These are phyloP conservation scores for Agrypnia vestita DNA, from an alignment of 1,140 invertebrate species.

Conservation along the genomic window DNA sequence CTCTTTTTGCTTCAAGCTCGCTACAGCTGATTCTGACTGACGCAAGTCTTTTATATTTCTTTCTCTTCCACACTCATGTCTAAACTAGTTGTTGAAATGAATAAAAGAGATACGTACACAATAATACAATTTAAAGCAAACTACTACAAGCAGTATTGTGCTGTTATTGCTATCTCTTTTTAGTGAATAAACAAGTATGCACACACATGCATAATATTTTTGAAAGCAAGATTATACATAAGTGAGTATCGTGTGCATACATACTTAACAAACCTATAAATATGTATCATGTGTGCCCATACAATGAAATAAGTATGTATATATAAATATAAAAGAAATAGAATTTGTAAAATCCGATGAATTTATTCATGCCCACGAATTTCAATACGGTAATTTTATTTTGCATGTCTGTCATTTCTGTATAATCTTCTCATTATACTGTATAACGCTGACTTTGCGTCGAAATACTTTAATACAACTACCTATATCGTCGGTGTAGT, in stretches of 20 bases:
- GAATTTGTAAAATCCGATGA: slow-evolving; percentile 4
- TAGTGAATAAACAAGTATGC: slow-evolving; percentile 22
- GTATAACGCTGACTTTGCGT: not conserved
- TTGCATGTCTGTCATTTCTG: slow-evolving; percentile 4
- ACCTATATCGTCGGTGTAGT: no score
- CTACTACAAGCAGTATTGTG: slow-evolving; percentile 7
- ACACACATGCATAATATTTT: slow-evolving; percentile 1
- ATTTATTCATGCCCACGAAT: slow-evolving; percentile 12
- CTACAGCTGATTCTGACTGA: slow-evolving; percentile 52
- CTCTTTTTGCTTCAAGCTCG: slow-evolving; percentile 43
- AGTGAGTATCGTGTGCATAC: not conserved
- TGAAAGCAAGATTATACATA: not conserved
- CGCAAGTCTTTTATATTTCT: slow-evolving; percentile 19
- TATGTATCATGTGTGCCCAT: not conserved
- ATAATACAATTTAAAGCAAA: slow-evolving; percentile 23
- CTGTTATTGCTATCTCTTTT: slow-evolving; percentile 7
- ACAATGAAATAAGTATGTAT: no score
- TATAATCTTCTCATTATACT: slow-evolving; percentile 7
- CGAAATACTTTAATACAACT: not conserved
- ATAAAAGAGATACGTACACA: slow-evolving; percentile 3
- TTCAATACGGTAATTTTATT: slow-evolving; percentile 2
- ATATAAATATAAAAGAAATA: no score
- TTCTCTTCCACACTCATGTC: not conserved
- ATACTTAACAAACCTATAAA: not conserved
- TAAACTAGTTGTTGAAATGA: not conserved